A percentile compares a stretch with the other conserved stretches of the same genome.
phyloP scores from a whole-genome alignment of 2,888 invertebrate genomes.

The Drosophila yooni region DNA sequence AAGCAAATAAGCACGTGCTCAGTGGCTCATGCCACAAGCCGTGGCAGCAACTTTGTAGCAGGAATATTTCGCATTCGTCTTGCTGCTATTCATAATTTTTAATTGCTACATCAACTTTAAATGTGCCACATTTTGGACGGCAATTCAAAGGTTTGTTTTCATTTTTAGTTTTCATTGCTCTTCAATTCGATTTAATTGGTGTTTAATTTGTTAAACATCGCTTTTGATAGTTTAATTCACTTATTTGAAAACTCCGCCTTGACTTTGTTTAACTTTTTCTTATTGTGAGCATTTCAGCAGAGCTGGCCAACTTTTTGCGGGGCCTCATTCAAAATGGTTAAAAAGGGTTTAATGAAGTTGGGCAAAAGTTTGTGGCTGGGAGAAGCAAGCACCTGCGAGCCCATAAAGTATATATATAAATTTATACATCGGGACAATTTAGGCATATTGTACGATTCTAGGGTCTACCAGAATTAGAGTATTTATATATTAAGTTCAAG shows the following conservation, averaged over 20 bases:
- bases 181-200: constrained; percentile 11
- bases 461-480: background rate
- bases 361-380: background rate
- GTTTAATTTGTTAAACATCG: constrained; percentile 7
- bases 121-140: constrained; percentile 23
- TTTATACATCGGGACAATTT: background rate
- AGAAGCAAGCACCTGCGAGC: background rate
- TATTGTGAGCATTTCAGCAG: background rate
- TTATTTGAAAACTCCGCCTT: background rate
- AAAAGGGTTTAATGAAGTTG: background rate
- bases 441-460: background rate
- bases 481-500: background rate
- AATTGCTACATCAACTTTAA: constrained; percentile 61
- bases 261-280: background rate
- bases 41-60: constrained; percentile 48
- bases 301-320: background rate
- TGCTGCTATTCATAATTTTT: constrained; percentile 53
- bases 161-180: background rate
- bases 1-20: constrained; percentile 73
- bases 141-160: background rate
- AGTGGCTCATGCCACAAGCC: constrained; percentile 17
- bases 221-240: background rate
- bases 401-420: background rate
- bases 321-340: background rate
- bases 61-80: constrained; percentile 27